Percentiles rank a stretch among this genome's conserved stretches.
Conservation (phyloP, 2,113 vertebrate genomes). For the Xenopus borealis region DNA sequence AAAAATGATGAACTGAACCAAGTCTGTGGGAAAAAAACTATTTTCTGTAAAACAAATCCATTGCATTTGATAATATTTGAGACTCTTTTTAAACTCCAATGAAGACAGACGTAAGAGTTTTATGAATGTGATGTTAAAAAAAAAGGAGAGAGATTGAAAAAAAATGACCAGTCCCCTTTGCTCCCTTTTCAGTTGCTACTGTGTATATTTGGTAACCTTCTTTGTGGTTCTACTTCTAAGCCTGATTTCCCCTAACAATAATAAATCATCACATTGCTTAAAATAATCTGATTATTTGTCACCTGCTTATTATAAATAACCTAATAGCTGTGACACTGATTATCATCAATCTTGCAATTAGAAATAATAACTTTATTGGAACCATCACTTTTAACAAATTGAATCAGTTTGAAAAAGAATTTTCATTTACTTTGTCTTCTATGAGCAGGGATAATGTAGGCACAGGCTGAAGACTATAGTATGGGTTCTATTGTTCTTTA, state of each 20-base stretch:
- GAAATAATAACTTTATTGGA: slow-evolving; percentile 83
- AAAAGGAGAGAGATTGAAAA: too few species aligned
- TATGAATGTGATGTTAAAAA: too few species aligned
- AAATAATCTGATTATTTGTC: slow-evolving; percentile 75
- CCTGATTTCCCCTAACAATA: slow-evolving; percentile 64
- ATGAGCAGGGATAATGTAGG: slow-evolving; percentile 74
- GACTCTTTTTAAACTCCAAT: too few species aligned
- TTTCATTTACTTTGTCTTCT: slow-evolving; percentile 72
- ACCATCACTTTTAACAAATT: slow-evolving; percentile 72
- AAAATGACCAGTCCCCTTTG: too few species aligned
- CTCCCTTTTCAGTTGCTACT: too few species aligned
- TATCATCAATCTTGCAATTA: slow-evolving; percentile 87
- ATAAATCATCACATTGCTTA: slow-evolving; percentile 71
- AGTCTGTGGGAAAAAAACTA: too few species aligned
- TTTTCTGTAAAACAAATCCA: too few species aligned
- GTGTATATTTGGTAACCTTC: too few species aligned
- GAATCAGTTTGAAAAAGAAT: slow-evolving; percentile 78
- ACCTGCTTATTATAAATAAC: slow-evolving; percentile 84
- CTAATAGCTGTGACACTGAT: slow-evolving; percentile 74
- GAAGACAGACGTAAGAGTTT: too few species aligned
- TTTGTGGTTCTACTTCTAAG: slow-evolving; percentile 47
- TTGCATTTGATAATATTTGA: too few species aligned
- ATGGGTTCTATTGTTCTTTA: too few species aligned
- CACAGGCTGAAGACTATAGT: slow-evolving; percentile 32
- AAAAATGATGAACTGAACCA: too few species aligned